Conservation (phyloP, 2,797 vertebrate species). For the Dermochelys coriacea region DNA sequence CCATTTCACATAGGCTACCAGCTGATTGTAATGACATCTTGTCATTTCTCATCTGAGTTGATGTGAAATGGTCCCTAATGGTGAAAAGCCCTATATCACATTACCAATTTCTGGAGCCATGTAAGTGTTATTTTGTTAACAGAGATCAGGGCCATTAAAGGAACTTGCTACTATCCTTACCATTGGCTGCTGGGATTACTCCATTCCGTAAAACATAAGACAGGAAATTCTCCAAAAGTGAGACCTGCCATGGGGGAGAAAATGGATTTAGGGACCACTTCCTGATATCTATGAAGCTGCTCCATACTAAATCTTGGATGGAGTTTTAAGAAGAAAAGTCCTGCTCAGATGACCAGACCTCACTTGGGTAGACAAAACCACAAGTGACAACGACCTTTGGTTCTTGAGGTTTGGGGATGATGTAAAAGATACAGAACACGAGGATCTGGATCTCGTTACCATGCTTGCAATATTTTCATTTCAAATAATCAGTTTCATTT, state of each 20-base stretch:
- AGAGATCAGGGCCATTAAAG: background rate
- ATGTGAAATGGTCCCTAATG: background rate
- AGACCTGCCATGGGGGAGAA: slow-evolving; percentile 66
- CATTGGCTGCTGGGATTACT: slow-evolving; percentile 78
- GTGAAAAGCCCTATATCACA: background rate
- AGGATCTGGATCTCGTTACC: slow-evolving; percentile 8
- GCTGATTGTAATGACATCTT: background rate
- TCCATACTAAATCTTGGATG: background rate
- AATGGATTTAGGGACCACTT: background rate
- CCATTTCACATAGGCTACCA: background rate
- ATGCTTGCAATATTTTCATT: background rate
- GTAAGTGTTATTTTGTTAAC: background rate
- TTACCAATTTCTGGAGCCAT: background rate
- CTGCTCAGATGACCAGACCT: background rate
- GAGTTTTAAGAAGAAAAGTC: background rate
- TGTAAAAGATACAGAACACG: background rate
- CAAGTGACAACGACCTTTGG: background rate
- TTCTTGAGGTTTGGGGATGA: slow-evolving; percentile 1
- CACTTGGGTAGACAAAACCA: background rate
- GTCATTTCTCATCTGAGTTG: background rate
- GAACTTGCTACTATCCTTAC: slow-evolving; percentile 54
- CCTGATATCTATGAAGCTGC: background rate
- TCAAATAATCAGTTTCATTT: background rate
- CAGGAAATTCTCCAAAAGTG: slow-evolving; percentile 79
- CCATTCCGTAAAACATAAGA: slow-evolving; percentile 80